Conservation (phyloP, 35 echinoderm and acorn worm genomes). For the Chiridota heheva region DNA sequence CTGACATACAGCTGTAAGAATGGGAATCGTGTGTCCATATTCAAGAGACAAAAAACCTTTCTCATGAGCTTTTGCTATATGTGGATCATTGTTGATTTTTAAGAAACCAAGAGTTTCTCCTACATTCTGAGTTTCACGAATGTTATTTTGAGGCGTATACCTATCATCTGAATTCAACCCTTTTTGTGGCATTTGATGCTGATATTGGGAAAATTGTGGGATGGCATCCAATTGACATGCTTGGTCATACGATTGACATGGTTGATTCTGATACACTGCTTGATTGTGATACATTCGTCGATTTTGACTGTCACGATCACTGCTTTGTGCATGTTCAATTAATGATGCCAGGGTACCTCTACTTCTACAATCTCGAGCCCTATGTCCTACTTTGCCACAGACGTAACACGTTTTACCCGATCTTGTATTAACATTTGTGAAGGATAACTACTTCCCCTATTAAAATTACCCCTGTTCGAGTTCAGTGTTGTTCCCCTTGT, state of each 20-base stretch:
- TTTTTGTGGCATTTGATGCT: too few species aligned
- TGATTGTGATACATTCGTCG: neutral
- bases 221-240: too few species aligned
- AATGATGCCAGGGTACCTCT: neutral
- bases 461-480: neutral
- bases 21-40: slow-evolving; percentile 55
- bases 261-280: neutral
- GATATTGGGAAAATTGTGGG: too few species aligned
- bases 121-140: neutral
- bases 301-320: neutral
- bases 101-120: too few species aligned
- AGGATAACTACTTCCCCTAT: neutral
- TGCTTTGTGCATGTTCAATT: neutral
- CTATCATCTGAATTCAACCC: too few species aligned
- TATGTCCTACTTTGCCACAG: slow-evolving; percentile 10
- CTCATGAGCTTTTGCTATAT: slow-evolving; percentile 9
- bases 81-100: slow-evolving; percentile 45
- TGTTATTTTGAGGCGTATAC: too few species aligned
- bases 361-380: slow-evolving; percentile 13
- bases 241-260: too few species aligned
- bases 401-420: slow-evolving; percentile 4
- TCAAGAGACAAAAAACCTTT: slow-evolving; percentile 33
- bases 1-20: slow-evolving; percentile 39
- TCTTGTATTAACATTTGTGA: neutral
- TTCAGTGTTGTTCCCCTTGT: neutral